Base-by-base conservation (phyloP, 2,113 vertebrate species). In the Salvelinus alpinus region DNA sequence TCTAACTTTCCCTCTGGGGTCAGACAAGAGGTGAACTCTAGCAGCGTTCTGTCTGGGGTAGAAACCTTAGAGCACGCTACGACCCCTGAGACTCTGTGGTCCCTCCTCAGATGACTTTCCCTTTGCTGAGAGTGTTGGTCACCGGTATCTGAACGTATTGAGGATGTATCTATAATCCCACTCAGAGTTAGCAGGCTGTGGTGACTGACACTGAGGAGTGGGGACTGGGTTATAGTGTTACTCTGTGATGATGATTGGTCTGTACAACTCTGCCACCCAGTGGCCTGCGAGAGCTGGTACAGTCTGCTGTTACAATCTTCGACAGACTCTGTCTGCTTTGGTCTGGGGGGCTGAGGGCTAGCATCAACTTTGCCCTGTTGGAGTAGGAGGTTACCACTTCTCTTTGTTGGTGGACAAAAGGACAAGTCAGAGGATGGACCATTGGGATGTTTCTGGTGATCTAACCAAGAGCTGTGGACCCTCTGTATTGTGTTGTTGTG, bases 331-430 rank as follows among this genome's bases (percentile, higher is more conserved):
- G 70, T 85, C 89, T 87, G 81, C 80, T 80, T 78, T 82, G 51
- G 24, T 18, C 73, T 81, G 84, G 88, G 84, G 88, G 9, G 59
- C n/a, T 87, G 81, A 75, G 78, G 74, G 85, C 87, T 82, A 72
- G 74, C 73, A 16, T 24, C 8, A 60, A 64, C 51, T 71, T 83
- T 87, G 80, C 71, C 75, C 75, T 86, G 75, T 14, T 86, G 86
- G 4, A 48, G 64, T 80, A 86, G 76, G 83, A 86, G 76, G 83
- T 85, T 74, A 66, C 93, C 92, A 80, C 81, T 84, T 54, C 89
- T 93, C 79, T 80, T 79, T 34, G 84, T 79, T 31, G 85, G 86
- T 88, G 92, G 92, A 78, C 78, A 86, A 74, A 83, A 78, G 70
- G 80, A 69, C 13, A 80, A 80, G 47, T 88, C 85, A 74, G 79